A percentile compares a stretch with the other conserved stretches of the same genome.
Evolutionary conservation across 2,888 invertebrate genomes (phyloP).

Genomic region (Eugnorisma glareosa): DNA sequence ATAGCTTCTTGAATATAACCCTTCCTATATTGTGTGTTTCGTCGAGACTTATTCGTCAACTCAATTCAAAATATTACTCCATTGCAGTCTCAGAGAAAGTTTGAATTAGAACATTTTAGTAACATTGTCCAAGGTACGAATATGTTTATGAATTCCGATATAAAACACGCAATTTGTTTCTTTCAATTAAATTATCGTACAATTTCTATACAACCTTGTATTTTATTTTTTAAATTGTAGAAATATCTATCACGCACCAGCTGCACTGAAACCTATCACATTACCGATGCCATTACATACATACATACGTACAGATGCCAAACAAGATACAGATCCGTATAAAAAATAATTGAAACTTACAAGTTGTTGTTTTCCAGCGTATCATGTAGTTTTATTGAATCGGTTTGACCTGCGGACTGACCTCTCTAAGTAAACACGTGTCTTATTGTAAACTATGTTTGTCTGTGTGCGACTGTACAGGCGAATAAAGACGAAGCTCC

Average conservation of each 20-base stretch:
- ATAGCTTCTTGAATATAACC: background rate
- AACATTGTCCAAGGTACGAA: background rate
- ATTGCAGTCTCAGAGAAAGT: background rate
- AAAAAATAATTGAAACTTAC: constrained; percentile 37
- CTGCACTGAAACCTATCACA: constrained; percentile 1
- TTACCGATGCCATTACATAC: too few species aligned
- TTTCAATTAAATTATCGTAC: background rate
- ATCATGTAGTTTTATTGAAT: constrained; percentile 26
- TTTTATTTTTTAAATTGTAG: background rate
- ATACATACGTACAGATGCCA: background rate
- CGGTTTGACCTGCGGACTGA: constrained; percentile 28
- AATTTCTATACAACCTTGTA: background rate
- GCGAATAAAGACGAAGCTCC: background rate
- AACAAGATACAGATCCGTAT: constrained; percentile 20
- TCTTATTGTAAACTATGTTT: constrained; percentile 15
- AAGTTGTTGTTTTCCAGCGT: constrained; percentile 12
- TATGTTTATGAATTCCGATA: background rate
- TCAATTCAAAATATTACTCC: constrained; percentile 3
- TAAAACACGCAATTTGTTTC: background rate
- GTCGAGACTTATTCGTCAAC: background rate
- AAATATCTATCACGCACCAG: background rate
- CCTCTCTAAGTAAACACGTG: constrained; percentile 25
- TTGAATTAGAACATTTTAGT: constrained; percentile 2
- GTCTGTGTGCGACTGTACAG: constrained; percentile 2
- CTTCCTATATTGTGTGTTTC: too few species aligned